Conservation (phyloP, 2,888 invertebrate genomes). For the Omphaloscelis lunosa region DNA sequence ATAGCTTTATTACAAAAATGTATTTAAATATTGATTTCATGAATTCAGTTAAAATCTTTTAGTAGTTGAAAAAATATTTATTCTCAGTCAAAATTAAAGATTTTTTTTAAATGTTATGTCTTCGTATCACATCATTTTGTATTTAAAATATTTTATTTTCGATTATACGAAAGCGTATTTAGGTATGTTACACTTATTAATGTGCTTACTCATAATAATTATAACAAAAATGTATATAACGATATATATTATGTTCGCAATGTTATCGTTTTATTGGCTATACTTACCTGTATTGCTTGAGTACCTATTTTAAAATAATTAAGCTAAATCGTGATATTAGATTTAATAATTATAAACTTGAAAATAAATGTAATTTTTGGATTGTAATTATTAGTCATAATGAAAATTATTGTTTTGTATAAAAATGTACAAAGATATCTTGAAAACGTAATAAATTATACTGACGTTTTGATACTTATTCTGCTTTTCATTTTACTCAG, state of each 20-base stretch:
- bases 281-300: constrained; percentile 85
- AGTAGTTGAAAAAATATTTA: constrained; percentile 23
- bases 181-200: constrained; percentile 69
- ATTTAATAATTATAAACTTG: constrained; percentile 89
- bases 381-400: constrained; percentile 90
- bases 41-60: background rate
- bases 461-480: constrained; percentile 90
- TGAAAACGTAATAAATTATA: constrained; percentile 90
- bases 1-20: constrained; percentile 41
- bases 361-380: constrained; percentile 90
- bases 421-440: constrained; percentile 90
- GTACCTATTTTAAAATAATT: constrained; percentile 86
- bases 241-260: constrained; percentile 78
- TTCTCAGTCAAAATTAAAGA: constrained; percentile 37
- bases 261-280: constrained; percentile 83
- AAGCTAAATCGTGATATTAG: constrained; percentile 91
- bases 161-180: constrained; percentile 62
- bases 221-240: constrained; percentile 71
- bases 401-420: constrained; percentile 90
- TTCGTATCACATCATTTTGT: constrained; percentile 47
- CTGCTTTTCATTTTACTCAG: constrained; percentile 78
- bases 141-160: constrained; percentile 46
- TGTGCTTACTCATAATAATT: constrained; percentile 72
- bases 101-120: constrained; percentile 44
- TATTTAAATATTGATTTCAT: constrained; percentile 14